A percentile compares a stretch with the other conserved stretches of the same genome.
phyloP scores from a whole-genome alignment of 2,113 vertebrate species.

The Pterocles orientalis region DNA sequence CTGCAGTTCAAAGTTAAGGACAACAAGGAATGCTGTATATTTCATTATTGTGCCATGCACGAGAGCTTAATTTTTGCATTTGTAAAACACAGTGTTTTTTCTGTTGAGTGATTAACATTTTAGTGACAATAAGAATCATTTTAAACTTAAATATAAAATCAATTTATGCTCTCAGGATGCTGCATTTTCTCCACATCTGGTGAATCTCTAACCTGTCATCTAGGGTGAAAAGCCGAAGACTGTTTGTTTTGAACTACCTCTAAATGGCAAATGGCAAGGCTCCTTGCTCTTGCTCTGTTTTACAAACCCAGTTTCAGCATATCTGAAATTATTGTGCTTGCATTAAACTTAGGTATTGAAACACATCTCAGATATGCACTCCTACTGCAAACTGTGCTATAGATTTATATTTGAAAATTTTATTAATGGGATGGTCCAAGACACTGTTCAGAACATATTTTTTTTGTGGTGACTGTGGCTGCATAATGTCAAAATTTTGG shows the following conservation, averaged over 20 bases:
- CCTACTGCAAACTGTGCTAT: background rate
- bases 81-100: background rate
- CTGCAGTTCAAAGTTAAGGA: conserved; percentile 63
- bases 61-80: background rate
- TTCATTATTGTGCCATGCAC: background rate
- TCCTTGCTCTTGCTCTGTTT: background rate
- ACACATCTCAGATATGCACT: background rate
- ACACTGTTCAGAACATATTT: background rate
- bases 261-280: background rate
- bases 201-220: conserved; percentile 5
- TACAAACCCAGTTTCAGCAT: background rate
- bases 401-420: background rate
- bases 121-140: background rate
- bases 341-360: background rate
- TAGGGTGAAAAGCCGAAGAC: conserved; percentile 15
- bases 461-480: background rate
- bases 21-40: conserved; percentile 10
- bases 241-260: conserved; percentile 19
- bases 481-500: background rate
- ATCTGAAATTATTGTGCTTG: background rate
- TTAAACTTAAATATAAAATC: background rate
- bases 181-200: background rate
- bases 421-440: background rate
- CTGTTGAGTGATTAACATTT: background rate
- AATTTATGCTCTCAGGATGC: background rate